Conservation (phyloP, 2,113 vertebrate species). For the Ardeotis arabs region DNA sequence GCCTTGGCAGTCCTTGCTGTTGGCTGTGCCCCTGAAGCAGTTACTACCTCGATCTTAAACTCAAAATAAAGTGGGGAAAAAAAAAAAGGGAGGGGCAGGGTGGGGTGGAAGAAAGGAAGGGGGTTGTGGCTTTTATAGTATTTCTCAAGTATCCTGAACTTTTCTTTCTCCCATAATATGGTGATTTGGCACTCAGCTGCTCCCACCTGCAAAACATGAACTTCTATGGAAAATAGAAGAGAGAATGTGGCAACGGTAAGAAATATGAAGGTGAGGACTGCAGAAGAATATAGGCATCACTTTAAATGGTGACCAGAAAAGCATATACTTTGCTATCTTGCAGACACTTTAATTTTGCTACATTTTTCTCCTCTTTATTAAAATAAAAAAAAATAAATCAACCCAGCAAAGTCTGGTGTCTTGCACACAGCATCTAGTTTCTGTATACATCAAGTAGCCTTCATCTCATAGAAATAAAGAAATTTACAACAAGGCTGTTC, state of each 20-base stretch:
- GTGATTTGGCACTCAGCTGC: not conserved
- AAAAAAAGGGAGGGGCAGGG: fast-evolving
- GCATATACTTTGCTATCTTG: not conserved
- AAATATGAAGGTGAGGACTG: fast-evolving
- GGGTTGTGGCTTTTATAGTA: not conserved
- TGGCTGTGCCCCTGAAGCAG: not conserved
- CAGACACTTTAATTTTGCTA: not conserved
- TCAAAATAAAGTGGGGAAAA: not conserved
- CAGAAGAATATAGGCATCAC: not conserved
- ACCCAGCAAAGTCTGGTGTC: not conserved
- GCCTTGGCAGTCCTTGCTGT: not conserved
- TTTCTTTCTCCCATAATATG: not conserved
- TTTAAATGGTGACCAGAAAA: not conserved
- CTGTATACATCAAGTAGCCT: not conserved
- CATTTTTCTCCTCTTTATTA: not conserved
- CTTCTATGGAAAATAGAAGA: not conserved
- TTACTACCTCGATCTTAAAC: not conserved
- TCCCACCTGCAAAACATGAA: not conserved
- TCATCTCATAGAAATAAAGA: not conserved
- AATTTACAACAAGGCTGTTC: not conserved
- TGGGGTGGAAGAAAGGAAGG: not conserved
- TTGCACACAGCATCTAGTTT: not conserved
- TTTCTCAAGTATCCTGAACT: not conserved
- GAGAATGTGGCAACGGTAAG: not conserved
- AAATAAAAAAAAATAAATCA: not conserved